Evolutionary conservation across 2,113 vertebrate genomes (phyloP), one percentile per base, ranked within the genome.

Genomic region (Syrmaticus mikado): DNA sequence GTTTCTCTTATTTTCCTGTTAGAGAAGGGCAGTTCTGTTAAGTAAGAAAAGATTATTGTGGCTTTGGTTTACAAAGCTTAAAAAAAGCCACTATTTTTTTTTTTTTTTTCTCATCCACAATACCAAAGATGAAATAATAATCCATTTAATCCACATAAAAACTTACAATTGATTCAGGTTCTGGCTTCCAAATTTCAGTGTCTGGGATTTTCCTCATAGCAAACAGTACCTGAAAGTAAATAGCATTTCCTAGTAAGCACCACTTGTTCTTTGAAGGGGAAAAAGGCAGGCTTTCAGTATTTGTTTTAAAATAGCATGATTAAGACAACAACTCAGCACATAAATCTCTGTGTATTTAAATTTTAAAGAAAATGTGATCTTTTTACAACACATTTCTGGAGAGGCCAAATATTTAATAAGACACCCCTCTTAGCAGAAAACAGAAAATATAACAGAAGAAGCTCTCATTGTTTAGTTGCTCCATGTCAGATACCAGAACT

Each of bases 161-260:
- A 96, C 97, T 96, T 97, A 99, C 99, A 97, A 92, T 0, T 55
- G 97, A 98, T 82, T 98, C 97, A 36, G 99, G 98, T 95, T 99
- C 99, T 77, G 96, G 34, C 87, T 98, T 98, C 98, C 98, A 99
- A 90, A 99, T 98, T 97, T 99, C 98, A 97, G 94, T 98, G 60
- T 97, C 97, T 85, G 97, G 97, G 89, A 99, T 98, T 93, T 98
- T 98, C 43, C 97, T 98, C 98, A 99, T 97, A 8, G 96, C 96
- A 97, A 98, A 98, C 67, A 99, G 70, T 86, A 99, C 94, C 99
- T 99, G 97, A 94, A 98, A 97, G 85, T 20, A 91, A 89, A 50
- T 12, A 81, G 38, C 10, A 48, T 68, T 61, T n/a, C 76, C 21
- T 70, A 85, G 9, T 94, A 94, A 91, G 12, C 30, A 45, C 4